A percentile compares a stretch with the other conserved stretches of the same genome.
Evolutionary conservation across 2,113 vertebrate genomes (phyloP).

Genomic region (Neogobius melanostomus): DNA sequence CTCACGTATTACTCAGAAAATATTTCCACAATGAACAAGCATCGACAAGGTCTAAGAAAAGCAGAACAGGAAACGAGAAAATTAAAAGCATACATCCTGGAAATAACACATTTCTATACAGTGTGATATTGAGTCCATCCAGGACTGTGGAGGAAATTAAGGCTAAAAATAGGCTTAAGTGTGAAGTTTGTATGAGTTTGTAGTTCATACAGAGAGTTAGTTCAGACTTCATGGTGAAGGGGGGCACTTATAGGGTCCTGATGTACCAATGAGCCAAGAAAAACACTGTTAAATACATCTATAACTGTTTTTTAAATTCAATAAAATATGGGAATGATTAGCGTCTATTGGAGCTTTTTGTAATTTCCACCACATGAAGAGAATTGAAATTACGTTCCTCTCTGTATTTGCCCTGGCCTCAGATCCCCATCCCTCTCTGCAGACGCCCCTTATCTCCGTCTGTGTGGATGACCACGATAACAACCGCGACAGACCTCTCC

Average conservation of each 20-base stretch:
- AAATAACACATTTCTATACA: constrained; percentile 38
- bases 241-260: not conserved
- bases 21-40: constrained; percentile 26
- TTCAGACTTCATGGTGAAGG: constrained; percentile 7
- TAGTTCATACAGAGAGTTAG: constrained; percentile 25
- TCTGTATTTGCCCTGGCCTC: constrained; percentile 42
- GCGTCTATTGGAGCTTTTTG: no score
- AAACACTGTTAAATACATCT: no score
- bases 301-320: no score
- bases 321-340: no score
- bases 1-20: constrained; percentile 7
- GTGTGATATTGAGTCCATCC: constrained; percentile 38
- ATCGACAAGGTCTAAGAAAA: constrained; percentile 10
- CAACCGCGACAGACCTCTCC: not conserved
- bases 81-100: constrained; percentile 63
- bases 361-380: no score
- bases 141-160: constrained; percentile 47
- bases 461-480: constrained; percentile 33
- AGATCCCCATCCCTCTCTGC: constrained; percentile 21
- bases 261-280: no score
- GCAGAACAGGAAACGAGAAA: constrained; percentile 51
- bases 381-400: no score
- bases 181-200: constrained; percentile 30
- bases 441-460: constrained; percentile 55
- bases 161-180: constrained; percentile 52